Evolutionary conservation across 23 tunicate genomes (phyloP).

Genomic region (Styela clava): DNA sequence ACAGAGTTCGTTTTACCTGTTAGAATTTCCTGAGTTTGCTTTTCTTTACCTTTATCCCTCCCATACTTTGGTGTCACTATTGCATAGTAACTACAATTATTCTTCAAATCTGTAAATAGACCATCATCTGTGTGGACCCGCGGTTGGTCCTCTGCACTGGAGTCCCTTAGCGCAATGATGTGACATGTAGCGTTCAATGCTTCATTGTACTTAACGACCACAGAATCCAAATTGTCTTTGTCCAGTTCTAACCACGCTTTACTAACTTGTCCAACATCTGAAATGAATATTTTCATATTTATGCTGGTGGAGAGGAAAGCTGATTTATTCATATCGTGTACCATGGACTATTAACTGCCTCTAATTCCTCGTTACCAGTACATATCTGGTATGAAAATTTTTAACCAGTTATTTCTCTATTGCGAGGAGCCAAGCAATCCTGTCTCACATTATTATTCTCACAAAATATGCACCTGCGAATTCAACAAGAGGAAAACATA

Average conservation of each 20-base stretch:
- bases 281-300: no score
- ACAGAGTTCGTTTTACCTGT: no score
- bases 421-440: no score
- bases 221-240: not conserved
- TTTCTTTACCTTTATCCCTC: not conserved
- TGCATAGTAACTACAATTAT: not conserved
- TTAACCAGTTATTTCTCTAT: no score
- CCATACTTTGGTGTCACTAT: not conserved
- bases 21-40: not conserved
- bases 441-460: no score
- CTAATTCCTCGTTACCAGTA: no score
- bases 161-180: not conserved
- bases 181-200: not conserved
- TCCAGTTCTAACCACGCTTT: not conserved
- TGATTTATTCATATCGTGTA: no score
- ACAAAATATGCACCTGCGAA: no score
- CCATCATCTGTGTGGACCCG: not conserved
- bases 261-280: not conserved
- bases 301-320: not conserved
- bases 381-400: no score
- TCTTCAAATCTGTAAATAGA: not conserved
- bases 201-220: not conserved
- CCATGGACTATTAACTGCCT: no score
- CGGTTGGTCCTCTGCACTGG: not conserved
- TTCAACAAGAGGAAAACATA: no score